Conservation (phyloP, 1,140 invertebrate genomes). For the Drosophila teissieri region DNA sequence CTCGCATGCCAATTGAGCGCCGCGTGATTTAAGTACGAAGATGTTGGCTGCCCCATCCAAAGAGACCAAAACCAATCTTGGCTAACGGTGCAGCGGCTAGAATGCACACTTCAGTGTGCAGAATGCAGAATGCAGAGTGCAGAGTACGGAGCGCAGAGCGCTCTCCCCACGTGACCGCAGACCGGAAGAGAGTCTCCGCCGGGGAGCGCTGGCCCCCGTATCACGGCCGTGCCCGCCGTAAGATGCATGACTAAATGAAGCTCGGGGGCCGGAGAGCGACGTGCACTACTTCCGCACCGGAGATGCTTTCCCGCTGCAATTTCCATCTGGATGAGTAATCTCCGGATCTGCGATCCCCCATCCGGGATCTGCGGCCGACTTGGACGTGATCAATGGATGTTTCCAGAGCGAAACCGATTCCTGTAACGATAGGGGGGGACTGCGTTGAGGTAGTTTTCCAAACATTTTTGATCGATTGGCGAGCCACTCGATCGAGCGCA, state of each 20-base stretch:
- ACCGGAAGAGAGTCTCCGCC: constrained; percentile 56
- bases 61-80: constrained; percentile 10
- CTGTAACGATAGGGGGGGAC: constrained; percentile 7
- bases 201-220: neutral
- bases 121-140: neutral
- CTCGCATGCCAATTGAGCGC: constrained; percentile 51
- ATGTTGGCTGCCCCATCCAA: constrained; percentile 1
- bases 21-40: constrained; percentile 58
- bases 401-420: neutral
- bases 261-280: constrained; percentile 9
- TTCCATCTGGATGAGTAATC: constrained; percentile 27
- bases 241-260: constrained; percentile 44
- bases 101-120: neutral
- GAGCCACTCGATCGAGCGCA: no score
- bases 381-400: constrained; percentile 25
- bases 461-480: constrained; percentile 4
- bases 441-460: no score
- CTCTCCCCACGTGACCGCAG: constrained; percentile 36
- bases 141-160: neutral
- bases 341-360: constrained; percentile 12
- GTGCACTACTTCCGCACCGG: constrained; percentile 30
- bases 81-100: neutral
- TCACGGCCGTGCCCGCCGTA: constrained; percentile 10
- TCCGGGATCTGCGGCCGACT: neutral
- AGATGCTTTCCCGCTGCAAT: constrained; percentile 14